Conservation (phyloP, 2,797 vertebrate species). For the Chromis chromis region DNA sequence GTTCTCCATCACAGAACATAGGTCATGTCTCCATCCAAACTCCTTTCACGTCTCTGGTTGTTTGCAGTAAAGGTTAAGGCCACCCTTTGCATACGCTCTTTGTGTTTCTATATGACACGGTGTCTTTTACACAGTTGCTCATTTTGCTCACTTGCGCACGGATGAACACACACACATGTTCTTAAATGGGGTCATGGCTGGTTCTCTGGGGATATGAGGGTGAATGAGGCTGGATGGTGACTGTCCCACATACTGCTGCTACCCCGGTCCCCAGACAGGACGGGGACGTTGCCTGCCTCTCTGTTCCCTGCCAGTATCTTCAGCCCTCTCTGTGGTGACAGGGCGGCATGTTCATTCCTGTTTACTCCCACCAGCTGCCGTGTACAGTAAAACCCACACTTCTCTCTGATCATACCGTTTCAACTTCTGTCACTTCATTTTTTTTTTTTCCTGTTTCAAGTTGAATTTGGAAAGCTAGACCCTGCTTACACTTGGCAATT, state of each 20-base stretch:
- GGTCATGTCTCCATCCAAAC: slow-evolving; percentile 11
- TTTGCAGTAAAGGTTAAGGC: slow-evolving; percentile 24
- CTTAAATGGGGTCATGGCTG: slow-evolving; percentile 69
- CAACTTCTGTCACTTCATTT: slow-evolving; percentile 42
- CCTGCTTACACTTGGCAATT: background rate
- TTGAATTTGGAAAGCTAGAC: slow-evolving; percentile 14
- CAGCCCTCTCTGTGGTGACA: slow-evolving; percentile 50
- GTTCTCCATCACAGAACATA: slow-evolving; percentile 24
- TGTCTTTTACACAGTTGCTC: slow-evolving; percentile 48
- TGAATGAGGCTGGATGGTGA: slow-evolving; percentile 65
- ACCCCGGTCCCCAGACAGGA: slow-evolving; percentile 64
- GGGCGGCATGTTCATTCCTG: slow-evolving; percentile 59
- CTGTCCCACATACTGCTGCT: slow-evolving; percentile 73
- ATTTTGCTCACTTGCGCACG: slow-evolving; percentile 30
- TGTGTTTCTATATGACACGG: slow-evolving; percentile 13
- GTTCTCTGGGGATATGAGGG: slow-evolving; percentile 65
- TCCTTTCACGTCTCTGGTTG: slow-evolving; percentile 1
- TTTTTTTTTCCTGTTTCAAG: background rate
- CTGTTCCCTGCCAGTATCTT: slow-evolving; percentile 45
- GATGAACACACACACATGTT: background rate
- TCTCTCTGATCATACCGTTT: slow-evolving; percentile 39
- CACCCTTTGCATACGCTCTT: slow-evolving; percentile 17
- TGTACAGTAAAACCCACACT: slow-evolving; percentile 53
- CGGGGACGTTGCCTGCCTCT: slow-evolving; percentile 38
- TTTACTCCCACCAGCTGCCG: slow-evolving; percentile 67